These are phyloP conservation scores for Pachliopta kotzebuea DNA, from an alignment of 2,888 invertebrate species.

Conservation along the genomic window DNA sequence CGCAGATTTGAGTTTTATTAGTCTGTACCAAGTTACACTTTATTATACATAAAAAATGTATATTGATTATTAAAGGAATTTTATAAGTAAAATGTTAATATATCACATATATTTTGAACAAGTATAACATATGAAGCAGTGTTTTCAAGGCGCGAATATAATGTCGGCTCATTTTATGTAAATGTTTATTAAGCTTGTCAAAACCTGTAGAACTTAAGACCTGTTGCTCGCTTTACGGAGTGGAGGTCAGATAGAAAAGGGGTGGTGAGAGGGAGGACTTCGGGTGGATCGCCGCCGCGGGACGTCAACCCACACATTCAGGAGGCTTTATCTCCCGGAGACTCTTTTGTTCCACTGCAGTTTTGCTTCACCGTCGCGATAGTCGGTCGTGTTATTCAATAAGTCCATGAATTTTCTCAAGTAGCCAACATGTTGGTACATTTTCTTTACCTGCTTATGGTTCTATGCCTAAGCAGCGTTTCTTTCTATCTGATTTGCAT, in stretches of 20 bases:
- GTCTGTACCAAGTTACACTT: too few species aligned
- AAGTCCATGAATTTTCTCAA: not conserved
- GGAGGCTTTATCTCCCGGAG: not conserved
- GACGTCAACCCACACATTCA: not conserved
- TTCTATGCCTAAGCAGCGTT: not conserved
- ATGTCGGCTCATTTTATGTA: not conserved
- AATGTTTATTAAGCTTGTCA: constrained; percentile 2
- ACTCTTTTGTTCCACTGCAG: not conserved
- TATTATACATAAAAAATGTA: too few species aligned
- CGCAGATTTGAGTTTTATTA: too few species aligned
- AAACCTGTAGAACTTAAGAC: not conserved
- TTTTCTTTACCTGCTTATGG: not conserved
- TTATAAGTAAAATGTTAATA: too few species aligned
- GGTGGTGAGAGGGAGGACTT: not conserved
- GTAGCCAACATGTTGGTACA: not conserved
- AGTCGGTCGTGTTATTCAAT: not conserved
- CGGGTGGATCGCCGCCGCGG: not conserved
- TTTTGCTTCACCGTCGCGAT: not conserved
- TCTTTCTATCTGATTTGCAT: not conserved
- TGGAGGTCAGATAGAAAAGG: not conserved
- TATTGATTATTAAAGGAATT: too few species aligned
- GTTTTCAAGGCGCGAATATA: not conserved
- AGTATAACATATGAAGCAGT: not conserved
- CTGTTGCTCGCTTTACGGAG: not conserved
- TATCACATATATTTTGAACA: too few species aligned